phyloP scores from a whole-genome alignment of 30 jellyfish, hydroid and myxozoan species.

The Aurelia aurita region DNA sequence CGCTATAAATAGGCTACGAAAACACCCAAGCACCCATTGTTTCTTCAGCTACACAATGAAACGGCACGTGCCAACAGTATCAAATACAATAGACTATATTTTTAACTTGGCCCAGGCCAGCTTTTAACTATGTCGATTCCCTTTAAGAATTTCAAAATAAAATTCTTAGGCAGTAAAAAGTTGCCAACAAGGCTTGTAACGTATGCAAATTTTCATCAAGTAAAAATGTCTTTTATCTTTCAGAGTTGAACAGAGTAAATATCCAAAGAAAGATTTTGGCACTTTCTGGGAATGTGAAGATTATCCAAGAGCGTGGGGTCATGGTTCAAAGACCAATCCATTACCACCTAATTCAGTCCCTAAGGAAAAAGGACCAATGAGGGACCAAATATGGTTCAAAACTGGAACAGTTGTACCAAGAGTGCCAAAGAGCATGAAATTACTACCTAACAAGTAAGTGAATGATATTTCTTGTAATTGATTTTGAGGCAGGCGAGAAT shows the following conservation, averaged over 20 bases:
- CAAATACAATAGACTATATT: too few species aligned
- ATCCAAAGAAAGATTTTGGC: constrained; percentile 79
- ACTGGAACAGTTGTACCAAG: constrained; percentile 84
- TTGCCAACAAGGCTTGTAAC: background rate
- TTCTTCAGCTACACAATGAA: too few species aligned
- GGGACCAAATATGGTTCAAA: constrained; percentile 83
- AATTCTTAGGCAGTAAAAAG: too few species aligned
- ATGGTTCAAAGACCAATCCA: constrained; percentile 85
- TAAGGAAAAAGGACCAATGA: constrained; percentile 81
- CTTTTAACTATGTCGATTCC: too few species aligned
- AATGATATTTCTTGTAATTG: background rate
- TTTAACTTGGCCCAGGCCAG: too few species aligned
- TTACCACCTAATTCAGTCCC: constrained; percentile 82
- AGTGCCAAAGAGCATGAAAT: constrained; percentile 75
- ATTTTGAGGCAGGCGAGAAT: too few species aligned
- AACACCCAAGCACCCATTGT: too few species aligned
- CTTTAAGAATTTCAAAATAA: too few species aligned
- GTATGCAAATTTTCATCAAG: background rate
- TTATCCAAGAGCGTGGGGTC: constrained; percentile 97
- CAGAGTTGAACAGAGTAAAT: constrained; percentile 79
- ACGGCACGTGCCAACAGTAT: too few species aligned
- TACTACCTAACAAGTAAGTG: constrained; percentile 81
- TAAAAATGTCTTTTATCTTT: constrained; percentile 3
- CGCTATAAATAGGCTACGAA: too few species aligned
- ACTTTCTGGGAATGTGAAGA: constrained; percentile 95